Conservation (phyloP, 1,140 invertebrate genomes). For the Coptotermes formosanus region DNA sequence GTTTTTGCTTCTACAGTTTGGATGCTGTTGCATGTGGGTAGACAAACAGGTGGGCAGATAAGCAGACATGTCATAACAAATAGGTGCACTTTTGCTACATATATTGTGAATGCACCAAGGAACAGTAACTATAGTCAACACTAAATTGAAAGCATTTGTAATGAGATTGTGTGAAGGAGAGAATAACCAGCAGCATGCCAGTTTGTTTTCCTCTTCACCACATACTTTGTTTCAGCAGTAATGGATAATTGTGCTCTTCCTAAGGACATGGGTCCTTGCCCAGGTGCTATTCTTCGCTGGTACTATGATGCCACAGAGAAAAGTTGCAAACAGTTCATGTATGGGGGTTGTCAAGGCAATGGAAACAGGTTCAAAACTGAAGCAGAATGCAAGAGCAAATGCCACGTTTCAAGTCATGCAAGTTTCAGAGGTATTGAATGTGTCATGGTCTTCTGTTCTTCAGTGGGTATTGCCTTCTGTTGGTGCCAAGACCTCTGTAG, state of each 20-base stretch:
- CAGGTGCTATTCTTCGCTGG: slow-evolving; percentile 54
- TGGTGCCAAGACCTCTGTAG: slow-evolving; percentile 25
- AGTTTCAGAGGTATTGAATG: slow-evolving; percentile 32
- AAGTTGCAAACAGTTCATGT: slow-evolving; percentile 59
- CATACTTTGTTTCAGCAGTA: slow-evolving; percentile 43
- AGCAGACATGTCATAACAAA: no score
- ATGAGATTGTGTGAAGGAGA: background rate
- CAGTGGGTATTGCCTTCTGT: background rate
- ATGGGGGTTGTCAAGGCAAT: slow-evolving; percentile 66
- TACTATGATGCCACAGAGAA: slow-evolving; percentile 57
- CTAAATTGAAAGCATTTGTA: no score
- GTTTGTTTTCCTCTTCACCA: slow-evolving; percentile 18
- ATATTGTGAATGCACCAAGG: no score
- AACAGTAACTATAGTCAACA: no score
- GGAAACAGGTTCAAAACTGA: slow-evolving; percentile 63
- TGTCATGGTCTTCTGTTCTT: background rate
- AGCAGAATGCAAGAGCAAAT: slow-evolving; percentile 57
- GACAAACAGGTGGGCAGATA: no score
- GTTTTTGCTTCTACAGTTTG: no score
- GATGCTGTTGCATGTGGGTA: no score
- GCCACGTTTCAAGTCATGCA: slow-evolving; percentile 45
- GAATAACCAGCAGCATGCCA: background rate
- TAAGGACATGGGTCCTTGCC: slow-evolving; percentile 57
- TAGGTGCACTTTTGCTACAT: no score
- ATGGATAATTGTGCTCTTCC: slow-evolving; percentile 57